These are phyloP conservation scores for Xenopus petersii DNA, from an alignment of 2,797 vertebrate species.

Conservation along the genomic window DNA sequence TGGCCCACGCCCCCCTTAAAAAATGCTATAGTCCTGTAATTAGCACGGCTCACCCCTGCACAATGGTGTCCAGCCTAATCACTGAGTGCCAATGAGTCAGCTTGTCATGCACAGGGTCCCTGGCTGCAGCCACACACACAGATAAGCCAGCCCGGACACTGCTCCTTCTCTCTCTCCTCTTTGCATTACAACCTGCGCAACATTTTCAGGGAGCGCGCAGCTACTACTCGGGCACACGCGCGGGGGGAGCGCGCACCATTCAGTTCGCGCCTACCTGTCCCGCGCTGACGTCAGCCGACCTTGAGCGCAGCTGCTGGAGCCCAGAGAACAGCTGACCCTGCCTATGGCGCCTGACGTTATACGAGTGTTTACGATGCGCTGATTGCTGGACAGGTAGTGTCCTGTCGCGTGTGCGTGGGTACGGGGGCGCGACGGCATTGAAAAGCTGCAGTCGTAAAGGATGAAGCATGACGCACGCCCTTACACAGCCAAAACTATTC, in stretches of 20 bases:
- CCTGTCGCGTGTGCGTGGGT: too few species aligned
- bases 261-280: not conserved
- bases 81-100: not conserved
- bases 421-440: too few species aligned
- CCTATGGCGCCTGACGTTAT: not conserved
- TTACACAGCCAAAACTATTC: too few species aligned
- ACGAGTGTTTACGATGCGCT: not conserved
- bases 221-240: conserved; percentile 11
- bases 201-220: conserved; percentile 47
- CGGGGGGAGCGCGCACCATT: not conserved
- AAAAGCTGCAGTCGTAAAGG: too few species aligned
- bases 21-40: not conserved
- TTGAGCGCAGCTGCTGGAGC: not conserved
- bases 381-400: too few species aligned
- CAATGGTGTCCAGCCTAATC: not conserved
- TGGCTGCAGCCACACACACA: not conserved
- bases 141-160: conserved; percentile 42
- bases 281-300: conserved; percentile 10
- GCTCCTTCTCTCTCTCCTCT: conserved; percentile 28
- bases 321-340: not conserved
- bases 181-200: conserved; percentile 48
- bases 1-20: conserved; percentile 20
- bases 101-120: not conserved
- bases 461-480: too few species aligned
- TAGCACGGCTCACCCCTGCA: not conserved